Base-by-base conservation (phyloP, 2,888 invertebrate species). In the Xestia rhomboidea region DNA sequence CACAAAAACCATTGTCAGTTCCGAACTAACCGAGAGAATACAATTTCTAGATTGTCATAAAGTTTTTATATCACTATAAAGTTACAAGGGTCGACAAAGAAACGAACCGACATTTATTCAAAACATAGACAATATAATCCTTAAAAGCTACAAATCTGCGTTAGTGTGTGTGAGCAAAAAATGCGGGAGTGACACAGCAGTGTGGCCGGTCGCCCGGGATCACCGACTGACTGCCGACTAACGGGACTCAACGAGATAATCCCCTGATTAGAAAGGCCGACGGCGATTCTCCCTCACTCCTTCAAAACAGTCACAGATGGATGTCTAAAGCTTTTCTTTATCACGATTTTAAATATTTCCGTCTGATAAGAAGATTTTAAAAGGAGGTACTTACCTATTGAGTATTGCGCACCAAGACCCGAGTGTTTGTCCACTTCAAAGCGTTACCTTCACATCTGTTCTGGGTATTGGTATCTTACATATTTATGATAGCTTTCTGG, bases 201-300 rank as follows among this genome's bases (percentile, higher is more conserved):
- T 76, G 76, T 84, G 46, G 76, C 81, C 54, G 67, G 77, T 73
- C 80, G 66, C 78, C 69, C 72, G 81, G 90, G 83, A 85, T 87
- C 86, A 82, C 76, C 80, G 80, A 82, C 79, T 84, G 87, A 87
- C 89, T 87, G 83, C 80, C 89, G 87, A 85, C 91, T 90, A 90
- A 91, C 90, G 88, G 90, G 90, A 89, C 90, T 90, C 91, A 92
- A 90, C 90, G 89, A 91, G 93, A 93, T 94, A 92, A 94, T 93
- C 93, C 92, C 88, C 86, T 90, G 93, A 93, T 93, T 94, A 93
- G 90, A 87, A 88, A 89, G 92, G 91, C 88, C 89, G 89, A 89
- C 90, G 88, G 88, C 88, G 88, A 88, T 89, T 88, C 87, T 87
- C 82, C 88, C 88, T 87, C 87, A 89, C 88, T 82, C 88, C 82